Conservation (phyloP, 2,888 invertebrate species). For the Thereva unica region DNA sequence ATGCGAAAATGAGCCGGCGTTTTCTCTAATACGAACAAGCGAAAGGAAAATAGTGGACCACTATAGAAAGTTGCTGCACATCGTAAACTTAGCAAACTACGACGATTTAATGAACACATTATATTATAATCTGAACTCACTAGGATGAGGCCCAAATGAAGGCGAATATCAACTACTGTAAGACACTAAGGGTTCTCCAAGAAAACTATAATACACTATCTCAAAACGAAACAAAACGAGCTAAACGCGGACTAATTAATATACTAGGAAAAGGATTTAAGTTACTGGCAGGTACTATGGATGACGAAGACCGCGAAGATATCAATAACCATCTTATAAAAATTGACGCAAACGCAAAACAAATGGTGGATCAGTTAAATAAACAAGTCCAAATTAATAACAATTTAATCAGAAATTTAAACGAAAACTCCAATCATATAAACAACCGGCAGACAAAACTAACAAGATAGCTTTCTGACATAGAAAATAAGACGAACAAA, state of each 20-base stretch:
- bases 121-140: too few relatives aligned
- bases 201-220: not conserved
- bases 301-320: not conserved
- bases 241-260: conserved; percentile 3
- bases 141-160: not conserved
- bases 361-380: not conserved
- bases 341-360: not conserved
- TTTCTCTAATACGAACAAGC: not conserved
- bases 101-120: too few relatives aligned
- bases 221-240: not conserved
- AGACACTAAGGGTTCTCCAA: not conserved
- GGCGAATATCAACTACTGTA: conserved; percentile 1
- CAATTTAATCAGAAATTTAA: not conserved
- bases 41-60: too few relatives aligned
- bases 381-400: not conserved
- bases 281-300: conserved; percentile 2
- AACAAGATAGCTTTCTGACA: not conserved
- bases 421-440: not conserved
- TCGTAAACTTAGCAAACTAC: too few relatives aligned
- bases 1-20: too few relatives aligned
- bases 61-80: too few relatives aligned
- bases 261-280: conserved; percentile 13
- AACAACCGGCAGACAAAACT: not conserved
- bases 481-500: too few relatives aligned
- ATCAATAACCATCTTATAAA: not conserved